These are phyloP conservation scores for Tetragonula carbonaria DNA, from an alignment of 2,888 invertebrate species.

Conservation along the genomic window DNA sequence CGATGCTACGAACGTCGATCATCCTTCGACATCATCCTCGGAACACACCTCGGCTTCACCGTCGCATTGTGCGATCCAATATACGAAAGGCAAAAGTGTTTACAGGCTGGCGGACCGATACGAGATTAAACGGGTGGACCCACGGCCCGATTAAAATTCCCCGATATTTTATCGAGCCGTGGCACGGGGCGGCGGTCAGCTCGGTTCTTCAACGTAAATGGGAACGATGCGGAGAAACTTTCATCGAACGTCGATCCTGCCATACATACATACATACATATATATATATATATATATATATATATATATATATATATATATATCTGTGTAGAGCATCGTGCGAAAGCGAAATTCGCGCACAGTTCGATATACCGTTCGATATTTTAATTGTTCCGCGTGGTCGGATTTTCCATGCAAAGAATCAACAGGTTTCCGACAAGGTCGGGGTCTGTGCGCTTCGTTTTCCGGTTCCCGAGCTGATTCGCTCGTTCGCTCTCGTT, in stretches of 20 bases:
- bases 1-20: conserved; percentile 12
- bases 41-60: background rate
- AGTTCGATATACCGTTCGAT: conserved; percentile 1
- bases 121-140: conserved; percentile 25
- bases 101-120: conserved; percentile 25
- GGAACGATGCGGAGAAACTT: conserved; percentile 8
- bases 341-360: background rate
- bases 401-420: conserved; percentile 27
- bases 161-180: conserved; percentile 32
- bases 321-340: too few species aligned
- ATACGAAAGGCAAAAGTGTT: conserved; percentile 37
- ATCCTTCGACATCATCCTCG: background rate
- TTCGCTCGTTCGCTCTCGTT: background rate
- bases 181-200: conserved; percentile 8
- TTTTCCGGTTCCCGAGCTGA: too few species aligned
- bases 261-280: too few species aligned
- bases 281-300: too few species aligned
- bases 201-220: conserved; percentile 24
- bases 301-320: too few species aligned
- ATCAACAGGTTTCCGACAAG: conserved; percentile 41
- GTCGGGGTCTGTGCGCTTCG: background rate
- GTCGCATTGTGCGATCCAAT: conserved; percentile 22
- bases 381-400: conserved; percentile 26
- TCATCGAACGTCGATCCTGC: conserved; percentile 2
- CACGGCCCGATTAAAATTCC: conserved; percentile 27